Conservation (phyloP, 2,797 vertebrate genomes). For the Aldrovandia affinis region DNA sequence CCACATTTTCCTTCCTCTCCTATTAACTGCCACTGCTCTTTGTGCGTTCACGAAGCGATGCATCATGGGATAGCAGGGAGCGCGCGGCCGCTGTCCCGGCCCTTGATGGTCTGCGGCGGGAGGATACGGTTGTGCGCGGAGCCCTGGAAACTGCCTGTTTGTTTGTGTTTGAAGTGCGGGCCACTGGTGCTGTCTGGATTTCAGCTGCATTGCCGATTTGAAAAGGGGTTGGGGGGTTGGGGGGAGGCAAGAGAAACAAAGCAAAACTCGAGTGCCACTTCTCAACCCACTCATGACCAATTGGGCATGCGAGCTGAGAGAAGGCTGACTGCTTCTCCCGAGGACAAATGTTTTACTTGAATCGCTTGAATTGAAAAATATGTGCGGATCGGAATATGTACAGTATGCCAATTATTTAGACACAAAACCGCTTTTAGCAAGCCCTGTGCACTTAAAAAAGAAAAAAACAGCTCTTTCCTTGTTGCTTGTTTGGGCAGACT, state of each 20-base stretch:
- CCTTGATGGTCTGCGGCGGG: not conserved
- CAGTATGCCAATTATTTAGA: slow-evolving; percentile 1
- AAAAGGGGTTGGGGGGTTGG: not conserved
- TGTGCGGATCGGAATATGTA: not conserved
- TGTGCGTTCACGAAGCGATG: not conserved
- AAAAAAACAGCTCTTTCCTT: not conserved
- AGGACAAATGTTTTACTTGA: not conserved
- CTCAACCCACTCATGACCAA: not conserved
- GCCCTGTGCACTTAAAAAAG: not conserved
- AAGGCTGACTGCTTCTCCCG: not conserved
- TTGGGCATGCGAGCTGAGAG: not conserved
- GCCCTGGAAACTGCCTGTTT: not conserved
- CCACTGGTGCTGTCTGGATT: not conserved
- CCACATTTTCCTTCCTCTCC: not conserved
- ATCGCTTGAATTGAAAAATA: not conserved
- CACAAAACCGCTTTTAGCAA: not conserved
- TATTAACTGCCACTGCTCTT: too few relatives aligned
- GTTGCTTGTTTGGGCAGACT: not conserved
- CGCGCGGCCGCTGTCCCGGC: not conserved
- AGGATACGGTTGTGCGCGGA: not conserved
- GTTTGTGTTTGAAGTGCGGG: not conserved
- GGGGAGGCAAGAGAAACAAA: not conserved
- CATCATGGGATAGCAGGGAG: not conserved
- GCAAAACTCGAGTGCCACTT: not conserved
- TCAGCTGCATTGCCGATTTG: not conserved